Evolutionary conservation across 2,888 invertebrate species (phyloP).

Genomic region (Scaptomyza cyrtandrae): DNA sequence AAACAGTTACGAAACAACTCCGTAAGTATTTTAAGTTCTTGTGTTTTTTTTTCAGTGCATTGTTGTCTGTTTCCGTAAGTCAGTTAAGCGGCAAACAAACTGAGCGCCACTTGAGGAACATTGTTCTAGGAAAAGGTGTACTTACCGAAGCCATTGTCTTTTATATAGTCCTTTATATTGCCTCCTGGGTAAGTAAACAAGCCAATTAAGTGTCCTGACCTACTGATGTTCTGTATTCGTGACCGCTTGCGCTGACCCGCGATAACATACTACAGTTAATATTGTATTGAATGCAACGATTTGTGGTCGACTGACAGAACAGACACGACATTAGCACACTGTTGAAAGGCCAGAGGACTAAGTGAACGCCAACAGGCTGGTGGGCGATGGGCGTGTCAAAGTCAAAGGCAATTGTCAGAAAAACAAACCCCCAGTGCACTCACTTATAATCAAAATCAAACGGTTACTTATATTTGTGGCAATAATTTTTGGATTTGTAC

Average conservation of each 20-base stretch:
- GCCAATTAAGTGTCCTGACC: neutral
- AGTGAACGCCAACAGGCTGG: neutral
- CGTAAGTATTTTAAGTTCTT: too few species aligned
- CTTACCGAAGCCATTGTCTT: slow-evolving; percentile 31
- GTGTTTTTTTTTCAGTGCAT: neutral
- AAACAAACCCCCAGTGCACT: slow-evolving; percentile 27
- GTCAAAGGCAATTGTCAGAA: slow-evolving; percentile 25
- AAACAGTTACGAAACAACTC: neutral
- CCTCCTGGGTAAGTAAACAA: slow-evolving; percentile 4
- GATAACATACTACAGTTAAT: slow-evolving; percentile 55
- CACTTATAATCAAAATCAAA: slow-evolving; percentile 3
- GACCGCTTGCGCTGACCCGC: slow-evolving; percentile 60
- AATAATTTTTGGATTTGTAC: slow-evolving; percentile 15
- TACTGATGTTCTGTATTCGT: slow-evolving; percentile 19
- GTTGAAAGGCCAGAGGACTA: slow-evolving; percentile 30
- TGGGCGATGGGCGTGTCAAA: slow-evolving; percentile 22
- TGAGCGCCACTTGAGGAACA: slow-evolving; percentile 21
- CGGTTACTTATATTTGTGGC: slow-evolving; percentile 1
- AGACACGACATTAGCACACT: slow-evolving; percentile 42
- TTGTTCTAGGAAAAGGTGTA: slow-evolving; percentile 30
- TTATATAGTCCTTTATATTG: neutral
- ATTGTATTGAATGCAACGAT: slow-evolving; percentile 65
- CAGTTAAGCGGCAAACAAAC: slow-evolving; percentile 34
- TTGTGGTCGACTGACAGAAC: slow-evolving; percentile 29
- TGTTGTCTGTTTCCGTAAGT: neutral